These are phyloP conservation scores for Oophaga sylvatica DNA, from an alignment of 2,797 vertebrate genomes.

Conservation along the genomic window DNA sequence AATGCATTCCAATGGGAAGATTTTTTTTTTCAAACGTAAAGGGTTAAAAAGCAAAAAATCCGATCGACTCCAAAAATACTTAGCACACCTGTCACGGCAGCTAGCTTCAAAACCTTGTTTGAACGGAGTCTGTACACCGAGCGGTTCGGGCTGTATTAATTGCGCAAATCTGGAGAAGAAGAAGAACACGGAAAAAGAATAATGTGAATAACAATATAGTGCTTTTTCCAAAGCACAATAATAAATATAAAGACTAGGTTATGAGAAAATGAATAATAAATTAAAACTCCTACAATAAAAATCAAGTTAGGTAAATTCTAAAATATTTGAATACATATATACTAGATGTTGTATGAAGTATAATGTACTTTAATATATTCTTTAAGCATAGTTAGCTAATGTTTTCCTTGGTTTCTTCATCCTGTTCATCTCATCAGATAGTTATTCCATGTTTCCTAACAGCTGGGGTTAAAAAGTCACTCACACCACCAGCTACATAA, in stretches of 20 bases:
- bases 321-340: not conserved
- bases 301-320: not conserved
- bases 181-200: too few species aligned
- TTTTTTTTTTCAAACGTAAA: too few species aligned
- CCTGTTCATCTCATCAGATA: constrained; percentile 55
- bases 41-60: too few species aligned
- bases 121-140: too few species aligned
- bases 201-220: too few species aligned
- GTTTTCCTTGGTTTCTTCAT: not conserved
- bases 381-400: not conserved
- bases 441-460: constrained; percentile 69
- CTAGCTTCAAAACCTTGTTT: too few species aligned
- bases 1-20: too few species aligned
- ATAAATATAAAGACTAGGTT: not conserved
- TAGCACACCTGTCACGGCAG: too few species aligned
- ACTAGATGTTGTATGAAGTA: not conserved
- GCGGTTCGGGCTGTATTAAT: too few species aligned
- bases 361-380: not conserved
- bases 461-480: constrained; percentile 72
- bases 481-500: constrained; percentile 77
- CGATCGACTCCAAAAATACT: too few species aligned
- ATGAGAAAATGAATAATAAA: not conserved
- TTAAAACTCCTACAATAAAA: not conserved
- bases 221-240: too few species aligned
- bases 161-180: too few species aligned